These are phyloP conservation scores for Saguinus midas DNA, from an alignment of 2,113 vertebrate genomes.

Conservation along the genomic window DNA sequence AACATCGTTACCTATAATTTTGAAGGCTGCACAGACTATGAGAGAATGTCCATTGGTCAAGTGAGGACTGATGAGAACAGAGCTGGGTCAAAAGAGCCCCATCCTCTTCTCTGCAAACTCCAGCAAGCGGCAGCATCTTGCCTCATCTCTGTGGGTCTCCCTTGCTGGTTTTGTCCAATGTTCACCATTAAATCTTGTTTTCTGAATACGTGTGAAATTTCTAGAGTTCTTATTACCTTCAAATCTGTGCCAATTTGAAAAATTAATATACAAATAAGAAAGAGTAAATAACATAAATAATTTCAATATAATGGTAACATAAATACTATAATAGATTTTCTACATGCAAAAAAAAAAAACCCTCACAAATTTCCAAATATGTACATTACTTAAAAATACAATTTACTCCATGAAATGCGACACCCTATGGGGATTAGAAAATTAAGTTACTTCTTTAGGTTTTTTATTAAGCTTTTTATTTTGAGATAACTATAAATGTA, in stretches of 20 bases:
- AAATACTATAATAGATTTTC: neutral
- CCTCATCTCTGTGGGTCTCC: no score
- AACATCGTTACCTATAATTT: no score
- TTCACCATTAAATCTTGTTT: neutral
- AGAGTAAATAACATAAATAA: neutral
- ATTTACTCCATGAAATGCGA: neutral
- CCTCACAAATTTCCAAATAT: neutral
- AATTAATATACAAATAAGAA: neutral
- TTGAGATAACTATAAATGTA: fast-evolving
- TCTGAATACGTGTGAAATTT: neutral
- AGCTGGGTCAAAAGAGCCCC: neutral
- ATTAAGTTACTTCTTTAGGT: neutral
- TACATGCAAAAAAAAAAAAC: neutral
- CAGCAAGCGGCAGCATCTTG: fast-evolving
- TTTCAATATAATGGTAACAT: neutral
- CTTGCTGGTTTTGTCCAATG: neutral
- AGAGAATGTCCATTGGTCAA: neutral
- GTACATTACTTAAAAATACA: neutral
- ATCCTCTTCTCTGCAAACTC: fast-evolving
- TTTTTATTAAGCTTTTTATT: neutral
- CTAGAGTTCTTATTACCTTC: neutral
- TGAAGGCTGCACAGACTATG: no score
- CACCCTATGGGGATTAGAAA: neutral
- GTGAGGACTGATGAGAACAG: neutral
- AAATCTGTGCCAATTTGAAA: neutral